These are phyloP conservation scores for Crepidodera aurea DNA, from an alignment of 2,888 invertebrate genomes.

Conservation along the genomic window DNA sequence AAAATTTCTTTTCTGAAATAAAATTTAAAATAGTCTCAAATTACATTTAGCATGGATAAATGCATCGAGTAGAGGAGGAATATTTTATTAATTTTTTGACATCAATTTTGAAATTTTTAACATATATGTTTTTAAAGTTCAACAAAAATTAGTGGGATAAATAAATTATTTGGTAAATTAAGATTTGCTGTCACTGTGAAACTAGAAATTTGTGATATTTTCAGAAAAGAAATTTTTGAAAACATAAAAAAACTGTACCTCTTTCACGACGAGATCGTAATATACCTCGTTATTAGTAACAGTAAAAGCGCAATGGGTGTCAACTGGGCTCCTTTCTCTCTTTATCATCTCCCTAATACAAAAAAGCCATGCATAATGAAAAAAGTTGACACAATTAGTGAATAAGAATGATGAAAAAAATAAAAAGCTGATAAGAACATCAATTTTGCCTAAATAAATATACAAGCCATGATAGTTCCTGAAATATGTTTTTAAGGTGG, in stretches of 20 bases:
- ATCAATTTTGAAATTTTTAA: too few relatives aligned
- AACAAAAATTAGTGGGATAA: too few relatives aligned
- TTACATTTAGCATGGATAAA: too few relatives aligned
- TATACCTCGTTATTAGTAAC: constrained; percentile 90
- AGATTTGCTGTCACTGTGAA: too few relatives aligned
- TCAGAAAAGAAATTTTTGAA: background rate
- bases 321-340: constrained; percentile 47
- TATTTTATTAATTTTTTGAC: too few relatives aligned
- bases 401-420: constrained; percentile 14
- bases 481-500: too few relatives aligned
- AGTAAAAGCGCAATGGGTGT: constrained; percentile 46
- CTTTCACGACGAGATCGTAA: constrained; percentile 88
- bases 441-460: background rate
- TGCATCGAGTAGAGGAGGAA: too few relatives aligned
- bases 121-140: too few relatives aligned
- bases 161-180: too few relatives aligned
- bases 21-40: background rate
- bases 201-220: background rate
- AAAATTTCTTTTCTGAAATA: background rate
- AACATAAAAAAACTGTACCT: constrained; percentile 47
- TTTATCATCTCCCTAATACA: constrained; percentile 55
- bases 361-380: constrained; percentile 52
- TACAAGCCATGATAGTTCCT: too few relatives aligned
- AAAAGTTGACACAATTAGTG: constrained; percentile 14
- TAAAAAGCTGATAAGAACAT: constrained; percentile 7